phyloP scores from a whole-genome alignment of 2,797 vertebrate genomes.

The Thalassophryne amazonica region DNA sequence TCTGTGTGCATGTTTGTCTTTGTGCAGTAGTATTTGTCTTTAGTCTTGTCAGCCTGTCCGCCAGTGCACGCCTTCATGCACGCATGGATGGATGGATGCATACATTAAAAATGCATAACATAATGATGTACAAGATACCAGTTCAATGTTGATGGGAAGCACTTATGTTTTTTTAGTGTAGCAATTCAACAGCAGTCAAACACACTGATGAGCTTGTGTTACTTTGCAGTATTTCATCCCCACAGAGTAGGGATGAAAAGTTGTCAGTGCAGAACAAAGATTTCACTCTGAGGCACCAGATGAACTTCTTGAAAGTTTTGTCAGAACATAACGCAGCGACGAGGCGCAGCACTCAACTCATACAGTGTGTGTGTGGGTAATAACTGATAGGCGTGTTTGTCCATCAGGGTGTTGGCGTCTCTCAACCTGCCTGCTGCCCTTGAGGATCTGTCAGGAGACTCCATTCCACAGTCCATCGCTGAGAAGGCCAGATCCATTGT shows the following conservation, averaged over 20 bases:
- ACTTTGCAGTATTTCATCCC: no score
- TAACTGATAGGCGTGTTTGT: slow-evolving; percentile 1
- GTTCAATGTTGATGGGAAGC: slow-evolving; percentile 21
- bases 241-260: no score
- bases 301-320: no score
- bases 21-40: background rate
- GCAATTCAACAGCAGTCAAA: background rate
- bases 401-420: slow-evolving; percentile 89
- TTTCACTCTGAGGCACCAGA: no score
- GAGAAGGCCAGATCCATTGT: slow-evolving; percentile 89
- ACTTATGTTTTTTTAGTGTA: background rate
- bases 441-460: slow-evolving; percentile 95
- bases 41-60: slow-evolving; percentile 52
- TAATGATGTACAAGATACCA: background rate
- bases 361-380: no score
- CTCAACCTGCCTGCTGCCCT: slow-evolving; percentile 96
- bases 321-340: no score
- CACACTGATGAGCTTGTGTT: no score
- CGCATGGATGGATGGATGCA: background rate
- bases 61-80: background rate
- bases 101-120: slow-evolving; percentile 24
- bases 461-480: slow-evolving; percentile 92
- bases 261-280: no score
- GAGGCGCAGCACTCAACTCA: no score
- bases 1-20: slow-evolving; percentile 11